Evolutionary conservation across 2,797 vertebrate species (phyloP).

Genomic region (Diceros bicornis): DNA sequence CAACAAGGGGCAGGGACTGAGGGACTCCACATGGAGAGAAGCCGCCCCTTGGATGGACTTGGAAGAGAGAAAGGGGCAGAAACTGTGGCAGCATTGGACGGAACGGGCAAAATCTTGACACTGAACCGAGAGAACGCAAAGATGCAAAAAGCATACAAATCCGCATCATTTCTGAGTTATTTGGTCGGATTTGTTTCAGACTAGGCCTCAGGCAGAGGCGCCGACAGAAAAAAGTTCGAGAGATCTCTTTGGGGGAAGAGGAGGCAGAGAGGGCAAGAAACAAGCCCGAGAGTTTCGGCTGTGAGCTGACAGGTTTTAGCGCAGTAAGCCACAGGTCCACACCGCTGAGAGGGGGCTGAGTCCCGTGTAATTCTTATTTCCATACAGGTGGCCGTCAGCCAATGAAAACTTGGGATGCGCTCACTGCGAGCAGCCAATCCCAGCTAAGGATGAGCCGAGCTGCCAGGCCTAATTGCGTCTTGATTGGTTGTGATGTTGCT

Average conservation of each 20-base stretch:
- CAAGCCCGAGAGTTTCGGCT: neutral
- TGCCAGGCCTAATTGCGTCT: conserved; percentile 65
- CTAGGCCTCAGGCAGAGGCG: neutral
- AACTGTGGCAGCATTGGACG: neutral
- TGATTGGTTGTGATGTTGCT: conserved; percentile 86
- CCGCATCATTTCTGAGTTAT: conserved; percentile 64
- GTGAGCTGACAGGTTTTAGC: neutral
- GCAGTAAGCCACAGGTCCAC: conserved; percentile 74
- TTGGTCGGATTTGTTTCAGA: conserved; percentile 49
- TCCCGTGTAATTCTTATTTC: conserved; percentile 66
- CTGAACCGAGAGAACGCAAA: neutral
- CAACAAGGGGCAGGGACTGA: neutral
- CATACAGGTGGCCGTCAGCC: conserved; percentile 83
- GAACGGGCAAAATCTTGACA: conserved; percentile 48
- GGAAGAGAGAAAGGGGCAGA: neutral
- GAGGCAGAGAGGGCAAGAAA: neutral
- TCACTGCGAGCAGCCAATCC: conserved; percentile 73
- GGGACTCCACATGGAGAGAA: neutral
- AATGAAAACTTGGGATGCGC: conserved; percentile 79
- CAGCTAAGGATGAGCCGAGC: conserved; percentile 59
- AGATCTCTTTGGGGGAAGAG: neutral
- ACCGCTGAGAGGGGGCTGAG: neutral
- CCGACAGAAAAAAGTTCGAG: neutral
- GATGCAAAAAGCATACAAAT: neutral
- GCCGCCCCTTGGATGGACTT: neutral